Evolutionary conservation across 2,888 invertebrate species (phyloP), one percentile per base, ranked within the genome.

Genomic region (Drosophila affinis): DNA sequence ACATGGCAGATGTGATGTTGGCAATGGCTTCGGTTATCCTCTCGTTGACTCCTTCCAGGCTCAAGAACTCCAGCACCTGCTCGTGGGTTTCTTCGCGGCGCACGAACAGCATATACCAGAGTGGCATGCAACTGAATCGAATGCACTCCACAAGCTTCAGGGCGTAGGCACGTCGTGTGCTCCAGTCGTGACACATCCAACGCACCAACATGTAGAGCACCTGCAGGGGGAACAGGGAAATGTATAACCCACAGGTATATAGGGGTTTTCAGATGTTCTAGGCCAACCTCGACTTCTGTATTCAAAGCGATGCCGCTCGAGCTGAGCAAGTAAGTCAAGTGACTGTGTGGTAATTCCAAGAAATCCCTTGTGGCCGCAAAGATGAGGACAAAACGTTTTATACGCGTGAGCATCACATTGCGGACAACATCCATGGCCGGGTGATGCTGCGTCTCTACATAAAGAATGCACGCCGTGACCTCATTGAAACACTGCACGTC

Each of bases 191-290:
- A 88, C 95, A 94, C 51, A 97, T 88, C 97, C 97, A 97, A 27
- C 96, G 93, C 0, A 96, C 95, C 0, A 95, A 96, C 0, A 96
- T 94, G 95, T 96, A 96, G 32, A 96, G 93, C 0, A 96, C 94
- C 91, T 96, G 29, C 39, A 2, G 92, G 60, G 7, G 6, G 6
- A 32, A 0, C 10, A 12, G 14, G 4, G 0, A 29, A 1, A 60
- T 14, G 32, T 60, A 21, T 17, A 24, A 12, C 21, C 44, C 32
- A 12, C 7, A 45, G 58, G 39, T 48, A 56, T 55, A 39, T 24
- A 34, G 2, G 12, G 12, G 34, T 12, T 12, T 34, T 14, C 12
- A 2, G 34, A 14, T 34, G 12, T 34, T 0, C 12, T 12, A 14
- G 34, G 12, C 12, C 5, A 34, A 34, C 90, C 83, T 90, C 91